Evolutionary conservation across 1,140 invertebrate genomes (phyloP).

Genomic region (Octopus sinensis): DNA sequence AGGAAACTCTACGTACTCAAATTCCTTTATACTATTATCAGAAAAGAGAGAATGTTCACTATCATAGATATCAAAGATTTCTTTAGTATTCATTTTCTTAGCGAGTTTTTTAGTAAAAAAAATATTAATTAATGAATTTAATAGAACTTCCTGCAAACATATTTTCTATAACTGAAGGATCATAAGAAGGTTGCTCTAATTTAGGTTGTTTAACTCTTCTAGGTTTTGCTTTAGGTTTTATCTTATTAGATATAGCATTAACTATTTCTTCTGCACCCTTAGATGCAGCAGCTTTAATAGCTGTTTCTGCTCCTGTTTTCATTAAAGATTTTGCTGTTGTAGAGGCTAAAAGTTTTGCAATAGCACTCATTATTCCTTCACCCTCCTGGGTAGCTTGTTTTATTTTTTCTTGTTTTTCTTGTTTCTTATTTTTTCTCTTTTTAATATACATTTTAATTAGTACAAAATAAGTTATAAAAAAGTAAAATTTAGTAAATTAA

Average conservation of each 20-base stretch:
- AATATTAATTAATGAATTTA: not conserved
- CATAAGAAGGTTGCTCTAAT: not conserved
- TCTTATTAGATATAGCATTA: not conserved
- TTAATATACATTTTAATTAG: conserved; percentile 4
- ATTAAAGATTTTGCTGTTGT: conserved; percentile 1
- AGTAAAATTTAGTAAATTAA: not conserved
- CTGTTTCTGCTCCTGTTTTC: not conserved
- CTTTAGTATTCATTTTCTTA: not conserved
- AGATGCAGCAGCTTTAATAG: not conserved
- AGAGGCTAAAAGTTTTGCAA: not conserved
- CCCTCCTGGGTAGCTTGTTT: not conserved
- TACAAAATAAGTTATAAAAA: not conserved
- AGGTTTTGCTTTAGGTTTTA: not conserved
- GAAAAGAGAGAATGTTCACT: not conserved
- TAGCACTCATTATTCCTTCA: not conserved
- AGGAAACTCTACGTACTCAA: not conserved
- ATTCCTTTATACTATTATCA: conserved; percentile 1
- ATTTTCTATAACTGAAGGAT: not conserved
- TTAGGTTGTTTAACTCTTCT: not conserved
- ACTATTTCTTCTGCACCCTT: not conserved
- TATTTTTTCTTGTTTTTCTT: conserved; percentile 1
- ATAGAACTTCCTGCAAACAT: not conserved
- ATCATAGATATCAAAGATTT: not conserved
- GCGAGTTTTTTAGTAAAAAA: not conserved
- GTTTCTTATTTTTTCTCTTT: not conserved